These are phyloP conservation scores for Mus musculus DNA, from an alignment of 2,113 vertebrate genomes.

Conservation along the genomic window DNA sequence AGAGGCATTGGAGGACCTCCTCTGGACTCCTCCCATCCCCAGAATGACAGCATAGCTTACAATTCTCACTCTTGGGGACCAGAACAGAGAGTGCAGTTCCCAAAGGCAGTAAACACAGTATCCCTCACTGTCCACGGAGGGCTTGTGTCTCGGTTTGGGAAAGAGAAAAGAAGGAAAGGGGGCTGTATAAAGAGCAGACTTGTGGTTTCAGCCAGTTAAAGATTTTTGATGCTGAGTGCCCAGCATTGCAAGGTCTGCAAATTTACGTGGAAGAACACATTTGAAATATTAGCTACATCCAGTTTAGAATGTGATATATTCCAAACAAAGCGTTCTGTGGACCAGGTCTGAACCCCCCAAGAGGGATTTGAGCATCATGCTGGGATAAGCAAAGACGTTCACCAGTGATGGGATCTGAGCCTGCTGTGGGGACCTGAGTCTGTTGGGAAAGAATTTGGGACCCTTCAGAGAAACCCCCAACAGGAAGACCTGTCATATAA, in stretches of 20 bases:
- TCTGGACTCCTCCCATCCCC: background rate
- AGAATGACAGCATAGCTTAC: background rate
- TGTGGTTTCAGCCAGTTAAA: rapidly evolving
- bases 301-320: background rate
- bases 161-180: background rate
- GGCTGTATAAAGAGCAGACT: background rate
- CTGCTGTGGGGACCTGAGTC: background rate
- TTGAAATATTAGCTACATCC: constrained; percentile 19
- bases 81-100: background rate
- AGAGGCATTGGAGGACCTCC: rapidly evolving
- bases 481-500: background rate
- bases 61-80: no score
- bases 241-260: background rate
- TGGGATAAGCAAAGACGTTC: background rate
- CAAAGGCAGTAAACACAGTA: background rate
- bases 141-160: background rate
- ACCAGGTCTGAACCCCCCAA: background rate
- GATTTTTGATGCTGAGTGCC: background rate
- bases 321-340: background rate
- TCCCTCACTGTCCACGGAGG: background rate
- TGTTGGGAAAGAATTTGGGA: background rate
- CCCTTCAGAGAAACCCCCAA: background rate
- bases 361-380: background rate
- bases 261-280: background rate
- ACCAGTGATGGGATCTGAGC: background rate